Conservation (phyloP, 2,888 invertebrate species). For the Neocrepidodera transversa region DNA sequence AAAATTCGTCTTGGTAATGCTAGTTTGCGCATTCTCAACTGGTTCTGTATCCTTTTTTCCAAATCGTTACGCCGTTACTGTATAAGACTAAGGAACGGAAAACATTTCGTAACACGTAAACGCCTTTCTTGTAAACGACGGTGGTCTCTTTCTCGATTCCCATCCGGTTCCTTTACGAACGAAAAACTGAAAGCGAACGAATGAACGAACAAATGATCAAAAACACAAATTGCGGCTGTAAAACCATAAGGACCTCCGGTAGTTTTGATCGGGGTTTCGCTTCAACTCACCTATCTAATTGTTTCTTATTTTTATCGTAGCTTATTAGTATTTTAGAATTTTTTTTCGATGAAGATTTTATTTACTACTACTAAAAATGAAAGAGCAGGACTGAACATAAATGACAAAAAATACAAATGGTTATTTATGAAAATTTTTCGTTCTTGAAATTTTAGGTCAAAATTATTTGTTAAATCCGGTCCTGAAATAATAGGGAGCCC, state of each 20-base stretch:
- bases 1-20: too few relatives aligned
- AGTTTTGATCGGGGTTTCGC: slow-evolving; percentile 38
- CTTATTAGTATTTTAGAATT: slow-evolving; percentile 25
- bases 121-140: slow-evolving; percentile 39
- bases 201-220: slow-evolving; percentile 14
- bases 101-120: slow-evolving; percentile 43
- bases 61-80: slow-evolving; percentile 10
- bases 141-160: slow-evolving; percentile 11
- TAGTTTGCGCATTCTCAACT: too few relatives aligned
- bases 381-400: not conserved
- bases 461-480: not conserved
- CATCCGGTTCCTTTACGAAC: not conserved
- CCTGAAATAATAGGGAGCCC: slow-evolving; percentile 17
- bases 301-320: slow-evolving; percentile 30
- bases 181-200: not conserved
- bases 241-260: slow-evolving; percentile 45
- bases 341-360: not conserved
- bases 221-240: slow-evolving; percentile 46
- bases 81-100: slow-evolving; percentile 37
- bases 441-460: too few relatives aligned
- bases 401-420: too few relatives aligned
- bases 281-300: slow-evolving; percentile 36
- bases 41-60: too few relatives aligned
- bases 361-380: not conserved
- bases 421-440: too few relatives aligned